Base-by-base conservation (phyloP, 2,888 invertebrate genomes). In the Agrotis segetum region DNA sequence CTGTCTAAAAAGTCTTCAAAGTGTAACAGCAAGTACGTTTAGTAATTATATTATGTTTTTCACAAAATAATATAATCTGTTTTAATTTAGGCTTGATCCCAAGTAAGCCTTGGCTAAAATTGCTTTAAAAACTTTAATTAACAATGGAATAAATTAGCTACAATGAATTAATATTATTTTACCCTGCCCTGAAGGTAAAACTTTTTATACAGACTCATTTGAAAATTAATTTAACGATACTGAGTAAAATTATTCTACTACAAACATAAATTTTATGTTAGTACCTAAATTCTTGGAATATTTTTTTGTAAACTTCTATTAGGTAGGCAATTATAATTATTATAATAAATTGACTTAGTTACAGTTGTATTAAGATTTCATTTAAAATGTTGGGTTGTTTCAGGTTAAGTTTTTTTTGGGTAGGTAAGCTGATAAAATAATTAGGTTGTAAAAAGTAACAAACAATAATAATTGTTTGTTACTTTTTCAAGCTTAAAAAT, bases 151-250 rank as follows among this genome's bases (percentile, higher is more conserved):
- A 21, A 21, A 21, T 46, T 24, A 17, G 13, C 5, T 0, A 24
- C 24, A 11, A 59, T n/a, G 17, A 44, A 24, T 3, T 53, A 5
- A 46, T 13, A 53, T 46, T 44, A 19, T 16, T 24, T 47, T 6
- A 56, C 17, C n/a, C 9, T 9, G 16, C 34, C n/a, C 9, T 40
- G 11, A 53, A 21, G 16, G 2, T 4, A 9, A 7, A n/a, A 24
- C n/a, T 73, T 52, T 52, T n/a, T 5, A 40, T 24, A 21, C 74
- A 47, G 1, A 21, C n/a, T 49, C 17, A 44, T 74, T 64, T 44
- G 9, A 21, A 56, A 63, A 49, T 62, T 44, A 56, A 63, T 64
- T 64, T 44, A 56, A 49, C 50, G n/a, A 50, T 3, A 5, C 21
- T 17, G 21, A 13, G 19, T 6, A 44, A 56, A 49, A 19, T 47